Percentiles rank a stretch among this genome's conserved stretches.
These are phyloP conservation scores for Channa striata DNA, from an alignment of 2,797 vertebrate species.

Conservation along the genomic window DNA sequence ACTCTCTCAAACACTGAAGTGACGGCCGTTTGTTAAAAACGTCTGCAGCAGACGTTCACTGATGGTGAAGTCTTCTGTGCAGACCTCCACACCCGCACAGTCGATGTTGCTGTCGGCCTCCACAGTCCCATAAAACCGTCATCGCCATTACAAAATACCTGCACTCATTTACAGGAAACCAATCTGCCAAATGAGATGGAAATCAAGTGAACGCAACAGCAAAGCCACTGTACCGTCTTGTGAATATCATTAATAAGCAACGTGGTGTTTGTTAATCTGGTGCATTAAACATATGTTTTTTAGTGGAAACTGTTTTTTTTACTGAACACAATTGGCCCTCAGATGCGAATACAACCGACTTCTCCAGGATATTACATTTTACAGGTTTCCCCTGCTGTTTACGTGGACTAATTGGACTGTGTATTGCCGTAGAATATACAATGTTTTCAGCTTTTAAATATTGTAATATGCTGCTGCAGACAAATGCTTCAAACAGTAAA, in stretches of 20 bases:
- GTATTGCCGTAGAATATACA: neutral
- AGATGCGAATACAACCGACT: neutral
- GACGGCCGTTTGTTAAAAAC: no score
- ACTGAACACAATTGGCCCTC: neutral
- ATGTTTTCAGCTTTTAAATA: constrained; percentile 12
- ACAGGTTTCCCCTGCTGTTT: neutral
- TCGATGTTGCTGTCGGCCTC: neutral
- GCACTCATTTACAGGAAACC: neutral
- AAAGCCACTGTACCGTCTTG: no score
- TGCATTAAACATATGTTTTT: constrained; percentile 7
- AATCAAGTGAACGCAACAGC: neutral
- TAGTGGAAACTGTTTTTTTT: neutral
- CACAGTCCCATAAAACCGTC: neutral
- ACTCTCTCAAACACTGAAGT: no score
- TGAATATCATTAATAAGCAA: constrained; percentile 21
- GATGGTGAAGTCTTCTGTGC: neutral
- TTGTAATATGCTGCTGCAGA: constrained; percentile 1
- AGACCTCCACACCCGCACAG: neutral
- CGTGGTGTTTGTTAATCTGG: no score
- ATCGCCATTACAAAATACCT: constrained; percentile 1
- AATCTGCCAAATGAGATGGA: neutral
- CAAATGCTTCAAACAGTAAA: neutral
- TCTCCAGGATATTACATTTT: constrained; percentile 7
- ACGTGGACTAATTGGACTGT: constrained; percentile 26
- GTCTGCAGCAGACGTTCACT: neutral